Evolutionary conservation across 1,140 invertebrate species (phyloP).

Genomic region (Hormaphis cornu): DNA sequence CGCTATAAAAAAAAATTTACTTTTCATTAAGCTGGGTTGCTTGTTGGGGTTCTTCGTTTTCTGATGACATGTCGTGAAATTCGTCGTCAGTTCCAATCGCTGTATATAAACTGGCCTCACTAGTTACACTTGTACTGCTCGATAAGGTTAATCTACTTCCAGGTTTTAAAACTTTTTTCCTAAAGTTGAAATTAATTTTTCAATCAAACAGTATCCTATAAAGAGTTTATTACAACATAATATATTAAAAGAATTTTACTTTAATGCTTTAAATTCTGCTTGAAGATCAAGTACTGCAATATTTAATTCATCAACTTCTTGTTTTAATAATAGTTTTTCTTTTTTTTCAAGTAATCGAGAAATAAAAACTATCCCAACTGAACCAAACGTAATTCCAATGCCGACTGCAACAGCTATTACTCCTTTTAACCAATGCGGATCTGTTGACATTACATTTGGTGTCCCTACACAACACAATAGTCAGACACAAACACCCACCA

Average conservation of each 20-base stretch:
- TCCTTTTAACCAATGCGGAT: constrained; percentile 27
- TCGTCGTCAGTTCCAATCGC: constrained; percentile 37
- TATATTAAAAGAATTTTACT: constrained; percentile 38
- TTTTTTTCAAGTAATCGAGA: constrained; percentile 36
- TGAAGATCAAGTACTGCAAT: constrained; percentile 46
- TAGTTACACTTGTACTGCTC: constrained; percentile 21
- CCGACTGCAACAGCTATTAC: constrained; percentile 36
- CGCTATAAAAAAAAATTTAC: background rate
- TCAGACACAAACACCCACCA: constrained; percentile 5
- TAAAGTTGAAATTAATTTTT: background rate
- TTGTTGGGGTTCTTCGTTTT: constrained; percentile 34
- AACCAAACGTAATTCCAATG: constrained; percentile 37
- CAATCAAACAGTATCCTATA: background rate
- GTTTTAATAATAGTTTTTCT: constrained; percentile 36
- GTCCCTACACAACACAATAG: constrained; percentile 22
- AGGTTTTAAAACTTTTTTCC: constrained; percentile 5
- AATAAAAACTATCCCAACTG: constrained; percentile 37
- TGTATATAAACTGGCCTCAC: constrained; percentile 36
- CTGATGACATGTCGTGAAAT: constrained; percentile 39
- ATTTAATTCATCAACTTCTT: constrained; percentile 48
- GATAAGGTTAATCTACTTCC: background rate
- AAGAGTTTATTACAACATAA: background rate
- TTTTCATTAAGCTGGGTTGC: background rate
- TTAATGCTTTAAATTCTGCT: constrained; percentile 46
- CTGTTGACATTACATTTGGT: constrained; percentile 32